phyloP scores from a whole-genome alignment of 2,797 vertebrate species.

The Phoeniculus purpureus region DNA sequence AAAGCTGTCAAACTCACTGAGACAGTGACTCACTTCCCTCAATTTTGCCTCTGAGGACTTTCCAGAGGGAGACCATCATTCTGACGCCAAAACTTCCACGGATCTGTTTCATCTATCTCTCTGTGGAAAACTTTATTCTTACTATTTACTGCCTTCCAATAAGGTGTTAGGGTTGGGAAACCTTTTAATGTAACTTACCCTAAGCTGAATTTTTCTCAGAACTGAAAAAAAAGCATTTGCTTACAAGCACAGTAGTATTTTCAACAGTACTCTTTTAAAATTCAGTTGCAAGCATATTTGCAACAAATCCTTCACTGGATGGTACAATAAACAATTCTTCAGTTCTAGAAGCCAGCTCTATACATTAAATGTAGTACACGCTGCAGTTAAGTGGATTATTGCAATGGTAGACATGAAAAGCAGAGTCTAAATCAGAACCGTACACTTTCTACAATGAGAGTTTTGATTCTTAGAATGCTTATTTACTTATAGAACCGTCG shows the following conservation, averaged over 20 bases:
- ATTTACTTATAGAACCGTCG: background rate
- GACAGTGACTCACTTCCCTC: background rate
- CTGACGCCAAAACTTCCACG: background rate
- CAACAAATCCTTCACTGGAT: background rate
- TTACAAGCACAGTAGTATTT: background rate
- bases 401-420: accelerated
- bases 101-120: background rate
- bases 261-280: background rate
- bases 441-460: background rate
- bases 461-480: background rate
- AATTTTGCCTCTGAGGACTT: background rate
- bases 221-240: background rate
- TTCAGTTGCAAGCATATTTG: background rate
- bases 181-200: background rate
- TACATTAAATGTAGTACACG: background rate
- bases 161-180: background rate
- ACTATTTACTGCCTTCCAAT: background rate
- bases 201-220: background rate
- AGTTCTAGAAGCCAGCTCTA: background rate
- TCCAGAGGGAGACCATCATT: background rate
- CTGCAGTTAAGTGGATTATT: background rate
- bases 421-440: background rate
- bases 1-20: background rate
- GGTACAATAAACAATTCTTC: background rate
- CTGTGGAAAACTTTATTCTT: background rate